Conservation (phyloP, 2,797 vertebrate genomes). For the Protosalanx chinensis region DNA sequence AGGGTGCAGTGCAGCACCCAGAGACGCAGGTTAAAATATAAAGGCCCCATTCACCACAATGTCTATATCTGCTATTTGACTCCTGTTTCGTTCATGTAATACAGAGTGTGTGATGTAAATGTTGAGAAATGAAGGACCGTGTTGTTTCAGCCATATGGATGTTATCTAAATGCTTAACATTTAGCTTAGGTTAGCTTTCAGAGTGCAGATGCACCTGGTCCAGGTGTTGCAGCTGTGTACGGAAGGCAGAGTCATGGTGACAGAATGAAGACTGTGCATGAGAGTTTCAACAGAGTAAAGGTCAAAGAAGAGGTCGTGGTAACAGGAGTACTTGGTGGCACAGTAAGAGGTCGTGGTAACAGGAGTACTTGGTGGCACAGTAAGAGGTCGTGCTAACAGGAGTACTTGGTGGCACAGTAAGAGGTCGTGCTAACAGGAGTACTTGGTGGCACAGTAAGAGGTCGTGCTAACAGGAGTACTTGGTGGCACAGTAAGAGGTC, state of each 20-base stretch:
- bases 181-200: slow-evolving; percentile 39
- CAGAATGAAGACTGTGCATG: background rate
- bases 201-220: slow-evolving; percentile 28
- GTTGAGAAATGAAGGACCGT: slow-evolving; percentile 28
- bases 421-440: no score
- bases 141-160: slow-evolving; percentile 57
- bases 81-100: slow-evolving; percentile 43
- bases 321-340: background rate
- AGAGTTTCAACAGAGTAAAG: slow-evolving; percentile 18
- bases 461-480: no score
- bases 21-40: no score
- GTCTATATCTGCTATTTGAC: slow-evolving; percentile 21
- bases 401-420: no score
- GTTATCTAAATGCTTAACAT: slow-evolving; percentile 49
- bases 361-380: no score
- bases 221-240: slow-evolving; percentile 41
- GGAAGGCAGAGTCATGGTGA: slow-evolving; percentile 9
- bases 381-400: no score
- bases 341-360: background rate
- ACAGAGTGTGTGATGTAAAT: background rate
- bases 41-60: slow-evolving; percentile 5
- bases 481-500: slow-evolving; percentile 1
- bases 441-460: no score
- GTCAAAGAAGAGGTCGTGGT: slow-evolving; percentile 9
- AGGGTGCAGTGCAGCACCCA: no score